Base-by-base conservation (phyloP, 2,888 invertebrate genomes). In the Agrotis clavis region DNA sequence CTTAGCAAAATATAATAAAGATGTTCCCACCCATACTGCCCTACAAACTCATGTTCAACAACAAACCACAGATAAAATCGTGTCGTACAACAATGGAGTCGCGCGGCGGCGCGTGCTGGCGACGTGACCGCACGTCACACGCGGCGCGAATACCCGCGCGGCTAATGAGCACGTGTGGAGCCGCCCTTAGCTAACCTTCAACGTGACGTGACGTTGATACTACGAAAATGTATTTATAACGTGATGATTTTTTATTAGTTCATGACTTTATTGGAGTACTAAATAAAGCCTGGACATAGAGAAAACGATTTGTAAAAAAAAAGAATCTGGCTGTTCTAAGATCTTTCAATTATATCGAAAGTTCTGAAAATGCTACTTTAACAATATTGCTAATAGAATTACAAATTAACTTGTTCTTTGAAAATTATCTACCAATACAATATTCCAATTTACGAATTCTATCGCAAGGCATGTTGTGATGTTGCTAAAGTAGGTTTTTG, bases 101-200 rank as follows among this genome's bases (percentile, higher is more conserved):
- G 64, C 73, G 76, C 68, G 59, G 56, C 87, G 93, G 94, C 95
- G 95, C 95, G 95, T 95, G 95, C 95, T 89, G 54, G 82, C 87
- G 92, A 95, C 95, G 95, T 95, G 95, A 93, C 92, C 87, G 87
- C 86, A 74, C 87, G 87, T 83, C 87, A 88, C 93, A 92, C 94
- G 94, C 93, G 93, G 87, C 87, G 90, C 90, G 94, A 93, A 94
- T 95, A 94, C 88, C 88, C 90, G 88, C 89, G 87, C 82, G 76
- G 48, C 79, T 94, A 95, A 94, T 95, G 94, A 95, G 93, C 92
- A 92, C 93, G 92, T 93, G 90, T 89, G 90, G 79, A 89, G 82
- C 86, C 90, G 87, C 91, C 93, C 91, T 93, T 90, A 92, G 86
- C 75, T 86, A 86, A 88, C 89, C 89, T 89, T 90, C 88, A 73